These are phyloP conservation scores for Drosophila eohydei DNA, from an alignment of 2,888 invertebrate genomes.

Conservation along the genomic window DNA sequence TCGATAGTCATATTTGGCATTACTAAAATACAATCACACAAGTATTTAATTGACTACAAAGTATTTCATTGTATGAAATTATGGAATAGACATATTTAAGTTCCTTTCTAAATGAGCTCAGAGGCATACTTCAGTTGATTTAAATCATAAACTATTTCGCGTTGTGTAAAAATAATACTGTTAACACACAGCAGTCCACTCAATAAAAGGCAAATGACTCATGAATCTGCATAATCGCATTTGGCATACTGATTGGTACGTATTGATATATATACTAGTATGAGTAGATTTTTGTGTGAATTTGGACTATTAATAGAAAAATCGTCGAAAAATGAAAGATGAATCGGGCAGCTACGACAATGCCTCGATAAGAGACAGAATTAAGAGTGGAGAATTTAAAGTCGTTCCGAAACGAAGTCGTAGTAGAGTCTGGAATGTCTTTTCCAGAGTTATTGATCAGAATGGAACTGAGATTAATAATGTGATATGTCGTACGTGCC, in stretches of 20 bases:
- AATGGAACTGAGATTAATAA: constrained; percentile 8
- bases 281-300: background rate
- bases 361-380: constrained; percentile 2
- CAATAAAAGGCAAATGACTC: constrained; percentile 7
- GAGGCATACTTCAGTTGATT: background rate
- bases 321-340: background rate
- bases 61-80: too few relatives aligned
- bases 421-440: constrained; percentile 18
- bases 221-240: background rate
- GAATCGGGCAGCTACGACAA: background rate
- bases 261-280: background rate
- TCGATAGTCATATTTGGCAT: constrained; percentile 1
- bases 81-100: too few relatives aligned
- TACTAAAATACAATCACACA: constrained; percentile 1
- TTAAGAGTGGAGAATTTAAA: constrained; percentile 17
- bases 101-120: background rate
- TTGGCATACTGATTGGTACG: background rate
- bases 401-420: constrained; percentile 9
- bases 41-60: background rate
- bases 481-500: constrained; percentile 16
- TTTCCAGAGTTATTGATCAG: constrained; percentile 13
- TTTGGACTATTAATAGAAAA: background rate
- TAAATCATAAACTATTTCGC: background rate
- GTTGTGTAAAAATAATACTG: background rate
- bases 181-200: constrained; percentile 6